phyloP scores from a whole-genome alignment of 1,140 invertebrate species.

The Cotesia chilonis region DNA sequence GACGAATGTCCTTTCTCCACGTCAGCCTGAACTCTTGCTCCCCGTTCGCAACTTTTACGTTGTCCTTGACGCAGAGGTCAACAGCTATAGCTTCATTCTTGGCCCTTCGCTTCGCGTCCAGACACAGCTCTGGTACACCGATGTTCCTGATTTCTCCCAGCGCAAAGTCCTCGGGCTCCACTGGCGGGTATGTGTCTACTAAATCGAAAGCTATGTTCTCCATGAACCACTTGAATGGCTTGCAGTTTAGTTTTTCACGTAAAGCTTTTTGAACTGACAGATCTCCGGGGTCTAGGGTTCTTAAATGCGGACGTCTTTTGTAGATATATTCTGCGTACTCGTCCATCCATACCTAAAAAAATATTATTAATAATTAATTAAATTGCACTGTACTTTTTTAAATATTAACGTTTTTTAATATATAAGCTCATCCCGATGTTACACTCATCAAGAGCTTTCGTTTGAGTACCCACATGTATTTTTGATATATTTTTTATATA shows the following conservation, averaged over 20 bases:
- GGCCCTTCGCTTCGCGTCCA: slow-evolving; percentile 78
- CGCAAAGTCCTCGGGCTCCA: slow-evolving; percentile 91
- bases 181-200: slow-evolving; percentile 86
- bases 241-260: slow-evolving; percentile 82
- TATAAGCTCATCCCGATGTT: too few species aligned
- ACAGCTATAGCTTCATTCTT: slow-evolving; percentile 75
- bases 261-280: slow-evolving; percentile 81
- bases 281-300: slow-evolving; percentile 81
- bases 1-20: slow-evolving; percentile 92
- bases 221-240: slow-evolving; percentile 97
- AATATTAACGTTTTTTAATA: too few species aligned
- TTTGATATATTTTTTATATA: too few species aligned
- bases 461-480: too few species aligned
- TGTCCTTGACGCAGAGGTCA: slow-evolving; percentile 70
- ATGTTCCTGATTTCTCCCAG: slow-evolving; percentile 80
- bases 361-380: too few species aligned
- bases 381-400: too few species aligned
- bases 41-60: slow-evolving; percentile 63
- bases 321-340: slow-evolving; percentile 94
- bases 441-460: too few species aligned
- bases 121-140: slow-evolving; percentile 73
- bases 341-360: slow-evolving; percentile 91
- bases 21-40: slow-evolving; percentile 79
- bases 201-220: slow-evolving; percentile 93
- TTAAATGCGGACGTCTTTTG: slow-evolving; percentile 79